Conservation (phyloP, 2,797 vertebrate genomes). For the Sphenodon punctatus region DNA sequence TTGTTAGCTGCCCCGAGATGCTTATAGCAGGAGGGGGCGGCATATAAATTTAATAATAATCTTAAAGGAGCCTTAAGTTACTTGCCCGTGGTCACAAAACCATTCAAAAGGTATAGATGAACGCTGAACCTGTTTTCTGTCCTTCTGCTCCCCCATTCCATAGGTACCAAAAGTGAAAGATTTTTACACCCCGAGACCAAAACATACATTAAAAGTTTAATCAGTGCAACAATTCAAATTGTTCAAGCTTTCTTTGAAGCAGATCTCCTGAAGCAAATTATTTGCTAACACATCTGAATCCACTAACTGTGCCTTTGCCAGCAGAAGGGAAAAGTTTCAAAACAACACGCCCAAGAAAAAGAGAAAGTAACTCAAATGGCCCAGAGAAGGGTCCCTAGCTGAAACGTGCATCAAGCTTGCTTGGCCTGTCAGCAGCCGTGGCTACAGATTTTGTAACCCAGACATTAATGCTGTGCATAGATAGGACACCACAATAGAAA, state of each 20-base stretch:
- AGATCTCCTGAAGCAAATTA: accelerated
- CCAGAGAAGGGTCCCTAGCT: accelerated
- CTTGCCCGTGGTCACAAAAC: background rate
- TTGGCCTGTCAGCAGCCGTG: accelerated
- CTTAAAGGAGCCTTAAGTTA: background rate
- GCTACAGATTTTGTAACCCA: background rate
- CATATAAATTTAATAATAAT: too few relatives aligned
- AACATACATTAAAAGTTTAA: too few relatives aligned
- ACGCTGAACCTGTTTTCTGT: background rate
- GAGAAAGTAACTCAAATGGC: accelerated
- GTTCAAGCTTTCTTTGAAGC: background rate
- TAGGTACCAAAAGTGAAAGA: background rate
- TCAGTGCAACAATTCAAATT: background rate
- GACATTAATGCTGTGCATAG: background rate
- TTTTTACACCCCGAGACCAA: background rate
- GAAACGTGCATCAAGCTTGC: background rate
- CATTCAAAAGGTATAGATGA: background rate
- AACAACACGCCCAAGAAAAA: accelerated
- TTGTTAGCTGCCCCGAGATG: too few relatives aligned
- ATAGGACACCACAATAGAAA: background rate
- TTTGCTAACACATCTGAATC: background rate
- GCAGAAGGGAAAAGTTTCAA: accelerated
- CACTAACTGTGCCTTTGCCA: accelerated
- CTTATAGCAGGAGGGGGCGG: too few relatives aligned
- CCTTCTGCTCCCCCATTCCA: background rate